These are phyloP conservation scores for Chaetura pelagica DNA, from an alignment of 2,113 vertebrate species.

Conservation along the genomic window DNA sequence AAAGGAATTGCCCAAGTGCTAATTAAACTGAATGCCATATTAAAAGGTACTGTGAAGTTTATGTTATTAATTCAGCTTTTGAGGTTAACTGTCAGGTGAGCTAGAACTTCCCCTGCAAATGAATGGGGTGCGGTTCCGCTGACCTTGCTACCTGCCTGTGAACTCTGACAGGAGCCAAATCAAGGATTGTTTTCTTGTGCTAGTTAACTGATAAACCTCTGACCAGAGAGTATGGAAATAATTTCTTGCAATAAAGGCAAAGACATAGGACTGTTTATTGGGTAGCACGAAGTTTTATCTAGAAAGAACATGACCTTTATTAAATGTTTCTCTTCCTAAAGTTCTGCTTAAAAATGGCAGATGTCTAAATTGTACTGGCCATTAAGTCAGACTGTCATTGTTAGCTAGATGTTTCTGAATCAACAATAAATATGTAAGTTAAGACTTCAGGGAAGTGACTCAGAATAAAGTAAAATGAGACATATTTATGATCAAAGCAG, in stretches of 20 bases:
- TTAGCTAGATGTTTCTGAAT: slow-evolving; percentile 1
- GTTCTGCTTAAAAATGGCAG: neutral
- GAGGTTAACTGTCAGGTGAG: neutral
- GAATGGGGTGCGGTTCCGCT: neutral
- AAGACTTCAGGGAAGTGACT: slow-evolving; percentile 7
- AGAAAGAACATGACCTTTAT: neutral
- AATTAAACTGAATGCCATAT: slow-evolving; percentile 45
- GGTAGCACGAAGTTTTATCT: neutral
- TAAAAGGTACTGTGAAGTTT: neutral
- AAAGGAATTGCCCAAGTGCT: slow-evolving; percentile 62
- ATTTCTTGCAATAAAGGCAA: neutral
- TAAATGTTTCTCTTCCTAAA: neutral
- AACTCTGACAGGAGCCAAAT: neutral
- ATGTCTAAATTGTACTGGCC: neutral
- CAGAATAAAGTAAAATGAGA: slow-evolving; percentile 25
- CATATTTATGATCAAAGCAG: slow-evolving; percentile 35
- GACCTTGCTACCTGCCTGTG: neutral
- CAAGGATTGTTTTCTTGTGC: neutral
- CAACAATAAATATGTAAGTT: slow-evolving; percentile 46
- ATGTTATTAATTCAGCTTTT: neutral
- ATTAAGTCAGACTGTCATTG: neutral
- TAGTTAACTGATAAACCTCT: neutral
- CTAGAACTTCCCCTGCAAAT: neutral
- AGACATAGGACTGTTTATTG: neutral
- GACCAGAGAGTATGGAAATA: neutral